A percentile compares a stretch with the other conserved stretches of the same genome.
Conservation (phyloP, 2,888 invertebrate species). For the Macrophya alboannulata region DNA sequence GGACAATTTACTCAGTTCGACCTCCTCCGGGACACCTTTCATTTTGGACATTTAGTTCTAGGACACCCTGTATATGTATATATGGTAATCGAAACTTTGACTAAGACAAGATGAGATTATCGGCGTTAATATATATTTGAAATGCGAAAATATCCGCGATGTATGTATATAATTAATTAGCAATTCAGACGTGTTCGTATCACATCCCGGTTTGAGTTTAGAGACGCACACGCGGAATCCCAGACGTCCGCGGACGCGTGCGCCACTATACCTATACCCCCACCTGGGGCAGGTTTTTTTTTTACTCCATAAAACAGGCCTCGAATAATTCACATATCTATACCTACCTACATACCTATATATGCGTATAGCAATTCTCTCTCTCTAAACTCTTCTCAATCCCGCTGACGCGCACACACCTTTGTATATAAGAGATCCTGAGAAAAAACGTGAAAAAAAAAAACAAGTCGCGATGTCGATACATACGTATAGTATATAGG, state of each 20-base stretch:
- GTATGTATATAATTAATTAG: conserved; percentile 28
- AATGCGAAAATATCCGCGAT: conserved; percentile 9
- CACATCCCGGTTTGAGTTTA: background rate
- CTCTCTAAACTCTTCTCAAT: conserved; percentile 5
- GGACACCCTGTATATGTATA: too few species aligned
- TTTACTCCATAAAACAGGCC: background rate
- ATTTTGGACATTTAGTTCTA: too few species aligned
- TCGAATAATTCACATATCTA: background rate
- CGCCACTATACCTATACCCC: background rate
- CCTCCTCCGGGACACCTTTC: too few species aligned
- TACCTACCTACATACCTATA: background rate
- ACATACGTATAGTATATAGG: background rate
- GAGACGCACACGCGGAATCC: background rate
- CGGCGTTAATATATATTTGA: background rate
- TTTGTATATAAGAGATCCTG: conserved; percentile 10
- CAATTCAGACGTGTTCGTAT: conserved; percentile 29
- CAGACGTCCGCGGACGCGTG: conserved; percentile 11
- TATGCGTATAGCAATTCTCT: conserved; percentile 4
- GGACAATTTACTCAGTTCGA: too few species aligned
- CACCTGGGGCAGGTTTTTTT: background rate
- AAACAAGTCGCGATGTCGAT: background rate
- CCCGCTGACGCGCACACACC: background rate
- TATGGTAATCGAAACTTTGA: background rate
- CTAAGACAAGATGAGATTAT: background rate
- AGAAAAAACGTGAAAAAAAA: background rate